Base-by-base conservation (phyloP, 2,113 vertebrate species). In the Epinephelus fuscoguttatus region DNA sequence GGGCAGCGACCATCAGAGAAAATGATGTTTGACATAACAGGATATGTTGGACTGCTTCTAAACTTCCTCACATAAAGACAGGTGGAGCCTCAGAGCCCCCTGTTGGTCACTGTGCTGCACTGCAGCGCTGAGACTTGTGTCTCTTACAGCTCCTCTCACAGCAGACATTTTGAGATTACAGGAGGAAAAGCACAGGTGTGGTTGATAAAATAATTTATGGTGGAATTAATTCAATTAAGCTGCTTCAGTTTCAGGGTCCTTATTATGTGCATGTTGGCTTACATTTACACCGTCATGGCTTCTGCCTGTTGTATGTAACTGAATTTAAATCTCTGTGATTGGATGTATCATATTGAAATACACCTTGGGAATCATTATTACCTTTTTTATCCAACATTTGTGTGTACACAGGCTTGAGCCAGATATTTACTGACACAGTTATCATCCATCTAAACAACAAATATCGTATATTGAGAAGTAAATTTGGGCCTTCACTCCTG, bases 101-200 rank as follows among this genome's bases (percentile, higher is more conserved):
- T 85, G 69, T 10, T 87, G 82, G 76, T 56, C 2, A 7, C 33
- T 72, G 21, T 25, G 19, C 55, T 68, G 50, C 30, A 55, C 81
- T 84, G 70, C 23, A 27, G 70, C 23, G 25, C 61, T 45, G 17
- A 75, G 9, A 71, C 42, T 57, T 42, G 18, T 6, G 5, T 66
- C 73, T 64, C 73, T 3, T 11, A 45, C 8, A 45, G 42, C 42
- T 9, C 42, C 42, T 45, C 33, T 37, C 33, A 37, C 33, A 55
- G 23, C 9, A 14, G 61, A 66, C 14, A 33, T 62, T 25, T 30
- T 74, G 13, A 62, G 11, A 18, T 25, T 18, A 14, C 67, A 69
- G 67, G 21, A 69, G 11, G 11, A 52, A 12, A 70, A 40, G 5
- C 6, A 7, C 18, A 11, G 0, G n/a, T 52, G 8, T 60, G 4